Evolutionary conservation across 2,888 invertebrate species (phyloP).

Genomic region (Tetrapedia diversipes): DNA sequence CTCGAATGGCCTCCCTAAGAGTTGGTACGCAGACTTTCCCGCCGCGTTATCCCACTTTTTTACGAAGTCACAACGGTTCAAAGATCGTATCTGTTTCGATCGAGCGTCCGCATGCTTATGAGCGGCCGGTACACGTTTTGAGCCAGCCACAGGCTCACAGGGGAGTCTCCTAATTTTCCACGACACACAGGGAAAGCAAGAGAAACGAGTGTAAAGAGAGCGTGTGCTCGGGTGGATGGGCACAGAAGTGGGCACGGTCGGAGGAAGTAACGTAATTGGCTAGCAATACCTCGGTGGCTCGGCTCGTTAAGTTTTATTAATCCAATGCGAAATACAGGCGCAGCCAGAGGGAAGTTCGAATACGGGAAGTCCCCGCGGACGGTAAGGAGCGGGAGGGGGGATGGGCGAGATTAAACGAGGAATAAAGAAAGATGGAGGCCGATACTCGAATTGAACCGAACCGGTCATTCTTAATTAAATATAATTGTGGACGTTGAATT

Average conservation of each 20-base stretch:
- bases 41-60: no score
- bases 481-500: conserved; percentile 58
- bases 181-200: conserved; percentile 15
- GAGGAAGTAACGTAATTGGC: conserved; percentile 69
- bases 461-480: conserved; percentile 68
- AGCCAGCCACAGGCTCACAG: not conserved
- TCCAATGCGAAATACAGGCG: conserved; percentile 60
- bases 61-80: no score
- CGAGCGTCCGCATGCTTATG: no score
- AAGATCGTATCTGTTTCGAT: no score
- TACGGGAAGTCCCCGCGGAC: conserved; percentile 45
- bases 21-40: no score
- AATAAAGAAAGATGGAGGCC: conserved; percentile 21
- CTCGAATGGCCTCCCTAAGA: no score
- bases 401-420: not conserved
- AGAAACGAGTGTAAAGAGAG: conserved; percentile 23
- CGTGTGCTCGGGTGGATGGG: conserved; percentile 2
- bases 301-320: conserved; percentile 72
- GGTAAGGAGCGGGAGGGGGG: not conserved
- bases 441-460: conserved; percentile 41
- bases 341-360: conserved; percentile 36
- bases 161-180: conserved; percentile 26
- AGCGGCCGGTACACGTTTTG: no score
- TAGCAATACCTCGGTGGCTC: conserved; percentile 53
- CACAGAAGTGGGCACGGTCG: conserved; percentile 45